phyloP scores from a whole-genome alignment of 2,113 vertebrate species.

The Columba janthina region DNA sequence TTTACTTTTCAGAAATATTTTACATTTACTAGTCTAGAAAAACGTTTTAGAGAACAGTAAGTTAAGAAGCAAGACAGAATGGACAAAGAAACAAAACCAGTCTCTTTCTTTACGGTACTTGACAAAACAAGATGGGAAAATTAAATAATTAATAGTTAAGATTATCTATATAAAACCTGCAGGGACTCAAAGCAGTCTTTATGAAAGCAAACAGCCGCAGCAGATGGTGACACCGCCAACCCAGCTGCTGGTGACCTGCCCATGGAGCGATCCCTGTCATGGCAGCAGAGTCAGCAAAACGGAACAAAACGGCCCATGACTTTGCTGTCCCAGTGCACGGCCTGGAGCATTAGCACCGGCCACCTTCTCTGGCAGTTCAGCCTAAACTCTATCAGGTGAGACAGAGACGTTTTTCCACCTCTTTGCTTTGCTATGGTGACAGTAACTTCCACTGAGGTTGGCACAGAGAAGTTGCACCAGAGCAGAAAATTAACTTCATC shows the following conservation, averaged over 20 bases:
- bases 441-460: not conserved
- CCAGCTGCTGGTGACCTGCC: not conserved
- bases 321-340: not conserved
- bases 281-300: not conserved
- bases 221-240: not conserved
- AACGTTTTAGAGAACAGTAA: not conserved
- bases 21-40: not conserved
- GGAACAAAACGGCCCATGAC: not conserved
- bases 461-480: not conserved
- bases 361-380: not conserved
- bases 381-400: not conserved
- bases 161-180: not conserved
- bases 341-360: not conserved
- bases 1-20: not conserved
- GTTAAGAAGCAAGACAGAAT: not conserved
- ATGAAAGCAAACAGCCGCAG: not conserved
- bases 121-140: not conserved
- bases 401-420: not conserved
- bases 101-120: not conserved
- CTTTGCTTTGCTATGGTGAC: not conserved
- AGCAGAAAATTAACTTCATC: not conserved
- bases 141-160: not conserved
- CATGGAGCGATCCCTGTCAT: not conserved
- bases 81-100: not conserved
- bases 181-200: not conserved